Evolutionary conservation across 2,797 vertebrate species (phyloP).

Genomic region (Oreochromis grahami): DNA sequence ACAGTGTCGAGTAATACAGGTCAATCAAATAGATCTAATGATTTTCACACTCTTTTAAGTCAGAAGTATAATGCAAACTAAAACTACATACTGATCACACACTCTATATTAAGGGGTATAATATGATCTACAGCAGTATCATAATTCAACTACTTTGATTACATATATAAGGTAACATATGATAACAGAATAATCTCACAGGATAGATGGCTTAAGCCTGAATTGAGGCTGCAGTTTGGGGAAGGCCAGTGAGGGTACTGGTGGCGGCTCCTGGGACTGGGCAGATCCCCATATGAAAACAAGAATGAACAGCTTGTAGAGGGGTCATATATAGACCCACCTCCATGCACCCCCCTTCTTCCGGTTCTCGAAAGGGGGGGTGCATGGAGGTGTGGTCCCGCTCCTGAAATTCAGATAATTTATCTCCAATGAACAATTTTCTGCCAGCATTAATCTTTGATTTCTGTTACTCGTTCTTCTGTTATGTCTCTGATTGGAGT

Average conservation of each 20-base stretch:
- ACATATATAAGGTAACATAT: no score
- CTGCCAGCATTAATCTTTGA: neutral
- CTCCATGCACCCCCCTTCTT: neutral
- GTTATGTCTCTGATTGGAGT: neutral
- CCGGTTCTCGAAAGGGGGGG: no score
- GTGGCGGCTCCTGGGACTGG: neutral
- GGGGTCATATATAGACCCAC: neutral
- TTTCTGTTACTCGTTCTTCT: neutral
- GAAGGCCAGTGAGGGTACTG: neutral
- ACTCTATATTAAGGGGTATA: no score
- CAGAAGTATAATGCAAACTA: no score
- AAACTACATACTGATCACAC: no score
- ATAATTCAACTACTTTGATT: no score
- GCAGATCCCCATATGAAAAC: neutral
- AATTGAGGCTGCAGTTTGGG: neutral
- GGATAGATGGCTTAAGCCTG: neutral
- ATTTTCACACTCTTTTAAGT: no score
- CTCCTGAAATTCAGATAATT: neutral
- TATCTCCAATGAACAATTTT: neutral
- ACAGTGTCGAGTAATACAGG: no score
- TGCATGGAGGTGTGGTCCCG: neutral
- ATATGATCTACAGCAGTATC: no score
- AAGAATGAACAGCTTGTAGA: neutral
- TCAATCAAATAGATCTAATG: no score
- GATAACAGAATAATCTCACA: no score